These are phyloP conservation scores for Hydrotaea diabolus DNA, from an alignment of 2,888 invertebrate genomes.

Conservation along the genomic window DNA sequence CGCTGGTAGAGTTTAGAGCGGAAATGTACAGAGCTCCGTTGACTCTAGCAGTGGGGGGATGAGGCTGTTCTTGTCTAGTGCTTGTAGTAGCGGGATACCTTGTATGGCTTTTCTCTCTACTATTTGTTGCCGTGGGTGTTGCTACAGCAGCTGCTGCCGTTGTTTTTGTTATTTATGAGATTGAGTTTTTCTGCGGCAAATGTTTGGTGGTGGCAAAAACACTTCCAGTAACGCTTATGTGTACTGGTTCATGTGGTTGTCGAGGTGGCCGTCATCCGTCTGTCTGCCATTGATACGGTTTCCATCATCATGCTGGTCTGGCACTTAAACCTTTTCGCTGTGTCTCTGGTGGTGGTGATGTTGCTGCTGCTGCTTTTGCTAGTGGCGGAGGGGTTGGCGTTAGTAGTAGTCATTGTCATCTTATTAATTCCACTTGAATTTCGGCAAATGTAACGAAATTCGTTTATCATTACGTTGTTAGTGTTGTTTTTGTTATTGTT, in stretches of 20 bases:
- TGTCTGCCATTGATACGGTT: neutral
- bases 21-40: neutral
- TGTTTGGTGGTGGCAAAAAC: constrained; percentile 57
- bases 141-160: constrained; percentile 31
- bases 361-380: neutral
- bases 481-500: constrained; percentile 14
- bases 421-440: constrained; percentile 38
- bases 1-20: neutral
- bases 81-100: neutral
- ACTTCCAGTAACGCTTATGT: constrained; percentile 29
- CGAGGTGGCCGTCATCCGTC: constrained; percentile 8
- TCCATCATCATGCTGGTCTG: constrained; percentile 21
- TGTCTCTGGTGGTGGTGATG: neutral
- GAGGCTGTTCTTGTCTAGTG: constrained; percentile 5
- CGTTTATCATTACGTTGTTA: constrained; percentile 54
- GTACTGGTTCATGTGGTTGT: constrained; percentile 30
- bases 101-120: neutral
- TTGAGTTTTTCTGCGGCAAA: constrained; percentile 48
- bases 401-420: constrained; percentile 24
- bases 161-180: constrained; percentile 49
- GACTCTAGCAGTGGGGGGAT: neutral
- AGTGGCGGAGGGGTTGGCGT: neutral
- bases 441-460: constrained; percentile 31
- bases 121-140: neutral
- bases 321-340: constrained; percentile 39